Evolutionary conservation across 2,888 invertebrate species (phyloP).

Genomic region (Mimas tiliae): DNA sequence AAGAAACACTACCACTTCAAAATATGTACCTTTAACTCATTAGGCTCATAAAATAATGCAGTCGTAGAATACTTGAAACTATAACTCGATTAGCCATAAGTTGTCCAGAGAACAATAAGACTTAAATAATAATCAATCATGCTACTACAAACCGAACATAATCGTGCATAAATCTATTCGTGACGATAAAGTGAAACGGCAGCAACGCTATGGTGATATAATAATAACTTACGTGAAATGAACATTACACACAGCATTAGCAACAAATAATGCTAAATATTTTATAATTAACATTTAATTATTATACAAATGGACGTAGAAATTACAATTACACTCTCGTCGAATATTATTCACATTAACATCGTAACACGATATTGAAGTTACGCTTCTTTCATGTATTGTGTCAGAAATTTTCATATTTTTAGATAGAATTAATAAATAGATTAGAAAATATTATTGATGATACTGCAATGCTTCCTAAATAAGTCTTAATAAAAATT

Average conservation of each 20-base stretch:
- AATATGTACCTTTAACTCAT: too few relatives aligned
- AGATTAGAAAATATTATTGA: neutral
- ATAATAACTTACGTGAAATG: conserved; percentile 34
- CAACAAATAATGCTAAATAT: conserved; percentile 49
- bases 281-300: conserved; percentile 47
- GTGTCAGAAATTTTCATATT: conserved; percentile 4
- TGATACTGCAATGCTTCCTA: neutral
- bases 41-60: too few relatives aligned
- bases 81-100: too few relatives aligned
- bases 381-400: conserved; percentile 13
- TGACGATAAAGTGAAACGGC: conserved; percentile 4
- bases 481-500: neutral
- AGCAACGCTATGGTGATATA: conserved; percentile 23
- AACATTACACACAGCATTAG: conserved; percentile 31
- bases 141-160: neutral
- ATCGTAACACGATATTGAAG: conserved; percentile 13
- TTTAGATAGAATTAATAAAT: neutral
- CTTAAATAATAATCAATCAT: neutral
- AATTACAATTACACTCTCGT: conserved; percentile 50
- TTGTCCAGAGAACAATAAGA: too few relatives aligned
- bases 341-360: conserved; percentile 32
- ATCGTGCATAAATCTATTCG: neutral
- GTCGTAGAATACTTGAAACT: too few relatives aligned
- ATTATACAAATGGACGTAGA: conserved; percentile 75
- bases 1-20: too few relatives aligned